phyloP scores from a whole-genome alignment of 1,140 invertebrate genomes.

The Cecropterus lyciades region DNA sequence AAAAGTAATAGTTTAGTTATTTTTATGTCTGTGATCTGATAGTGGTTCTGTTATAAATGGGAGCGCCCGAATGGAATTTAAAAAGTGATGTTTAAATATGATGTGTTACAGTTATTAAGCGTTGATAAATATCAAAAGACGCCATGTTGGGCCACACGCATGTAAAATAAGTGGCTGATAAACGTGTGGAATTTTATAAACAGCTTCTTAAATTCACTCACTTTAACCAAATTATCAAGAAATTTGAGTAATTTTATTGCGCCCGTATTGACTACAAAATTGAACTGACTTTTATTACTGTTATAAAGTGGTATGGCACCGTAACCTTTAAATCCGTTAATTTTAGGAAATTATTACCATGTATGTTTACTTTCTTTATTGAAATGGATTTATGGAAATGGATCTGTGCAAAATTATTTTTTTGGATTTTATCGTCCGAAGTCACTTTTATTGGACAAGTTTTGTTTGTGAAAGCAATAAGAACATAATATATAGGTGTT shows the following conservation, averaged over 20 bases:
- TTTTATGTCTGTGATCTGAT: constrained; percentile 37
- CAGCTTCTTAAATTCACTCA: constrained; percentile 21
- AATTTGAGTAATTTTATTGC: constrained; percentile 33
- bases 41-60: constrained; percentile 45
- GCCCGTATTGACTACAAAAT: constrained; percentile 25
- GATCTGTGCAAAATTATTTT: background rate
- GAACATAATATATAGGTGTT: no score
- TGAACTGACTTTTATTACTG: constrained; percentile 30
- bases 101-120: constrained; percentile 34
- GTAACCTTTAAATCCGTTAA: constrained; percentile 35
- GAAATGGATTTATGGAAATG: constrained; percentile 9
- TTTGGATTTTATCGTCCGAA: background rate
- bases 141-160: constrained; percentile 9
- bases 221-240: constrained; percentile 29
- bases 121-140: constrained; percentile 33
- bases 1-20: background rate
- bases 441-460: background rate
- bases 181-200: constrained; percentile 29
- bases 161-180: constrained; percentile 5
- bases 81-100: constrained; percentile 35
- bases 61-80: constrained; percentile 32
- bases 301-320: constrained; percentile 29
- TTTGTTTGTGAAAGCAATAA: no score
- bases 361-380: constrained; percentile 24
- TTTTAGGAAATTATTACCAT: constrained; percentile 22